These are phyloP conservation scores for Leucophora obtusa DNA, from an alignment of 2,888 invertebrate genomes.

Conservation along the genomic window DNA sequence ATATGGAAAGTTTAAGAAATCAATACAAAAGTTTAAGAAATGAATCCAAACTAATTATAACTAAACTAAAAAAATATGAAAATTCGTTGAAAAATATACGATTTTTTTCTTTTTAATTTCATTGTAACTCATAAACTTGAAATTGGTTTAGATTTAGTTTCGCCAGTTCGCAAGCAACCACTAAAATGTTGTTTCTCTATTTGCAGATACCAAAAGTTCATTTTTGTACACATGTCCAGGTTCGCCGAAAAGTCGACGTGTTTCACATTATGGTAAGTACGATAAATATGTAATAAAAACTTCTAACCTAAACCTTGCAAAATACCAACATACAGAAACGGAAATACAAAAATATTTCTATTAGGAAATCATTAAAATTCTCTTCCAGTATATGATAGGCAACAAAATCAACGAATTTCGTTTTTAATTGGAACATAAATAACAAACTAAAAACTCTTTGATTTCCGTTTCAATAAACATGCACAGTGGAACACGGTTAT, in stretches of 20 bases:
- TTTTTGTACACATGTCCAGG: slow-evolving; percentile 77
- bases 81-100: no score
- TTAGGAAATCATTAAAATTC: neutral
- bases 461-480: slow-evolving; percentile 22
- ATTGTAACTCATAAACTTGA: no score
- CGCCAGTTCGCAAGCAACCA: no score
- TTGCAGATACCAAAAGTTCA: slow-evolving; percentile 77
- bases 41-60: no score
- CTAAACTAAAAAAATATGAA: no score
- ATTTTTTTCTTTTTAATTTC: no score
- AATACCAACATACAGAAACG: neutral
- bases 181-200: neutral
- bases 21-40: no score
- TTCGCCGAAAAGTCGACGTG: slow-evolving; percentile 76
- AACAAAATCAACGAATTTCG: slow-evolving; percentile 8
- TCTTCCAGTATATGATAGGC: neutral
- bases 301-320: neutral
- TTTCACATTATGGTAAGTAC: slow-evolving; percentile 75
- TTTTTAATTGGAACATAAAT: neutral
- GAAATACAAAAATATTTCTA: neutral
- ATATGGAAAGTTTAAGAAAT: no score
- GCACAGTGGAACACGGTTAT: no score
- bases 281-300: neutral
- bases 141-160: no score
- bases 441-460: neutral